These are phyloP conservation scores for Erynnis tages DNA, from an alignment of 2,888 invertebrate genomes.

Conservation along the genomic window DNA sequence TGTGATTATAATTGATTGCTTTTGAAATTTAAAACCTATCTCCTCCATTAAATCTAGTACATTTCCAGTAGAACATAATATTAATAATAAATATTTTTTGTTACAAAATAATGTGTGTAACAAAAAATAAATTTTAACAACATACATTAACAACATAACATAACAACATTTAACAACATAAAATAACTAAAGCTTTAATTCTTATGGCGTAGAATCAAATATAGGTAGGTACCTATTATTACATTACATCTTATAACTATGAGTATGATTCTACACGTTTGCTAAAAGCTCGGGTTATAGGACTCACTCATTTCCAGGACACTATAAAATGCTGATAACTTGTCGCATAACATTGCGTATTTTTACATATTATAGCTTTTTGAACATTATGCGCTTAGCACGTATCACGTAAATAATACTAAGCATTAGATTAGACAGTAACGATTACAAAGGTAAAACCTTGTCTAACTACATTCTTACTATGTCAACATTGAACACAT, in stretches of 20 bases:
- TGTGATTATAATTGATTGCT: too few species aligned
- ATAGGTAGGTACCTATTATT: neutral
- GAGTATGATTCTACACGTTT: neutral
- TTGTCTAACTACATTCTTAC: conserved; percentile 11
- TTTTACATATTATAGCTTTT: too few species aligned
- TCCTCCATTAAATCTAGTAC: too few species aligned
- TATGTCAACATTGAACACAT: conserved; percentile 58
- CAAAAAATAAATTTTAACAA: too few species aligned
- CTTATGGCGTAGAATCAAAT: neutral
- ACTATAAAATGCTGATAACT: neutral
- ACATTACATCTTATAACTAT: neutral
- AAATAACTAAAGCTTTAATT: neutral
- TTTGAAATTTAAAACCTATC: too few species aligned
- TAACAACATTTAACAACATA: neutral
- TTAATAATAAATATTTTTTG: too few species aligned
- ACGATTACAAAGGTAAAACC: conserved; percentile 1
- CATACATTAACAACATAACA: neutral
- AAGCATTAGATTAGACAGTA: conserved; percentile 5
- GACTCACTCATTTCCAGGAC: neutral
- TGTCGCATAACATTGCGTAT: too few species aligned
- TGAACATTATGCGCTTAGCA: conserved; percentile 1
- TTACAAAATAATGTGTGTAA: too few species aligned
- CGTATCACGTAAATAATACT: conserved; percentile 4
- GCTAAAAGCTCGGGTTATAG: conserved; percentile 19
- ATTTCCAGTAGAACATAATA: too few species aligned